Conservation (phyloP, 1,140 invertebrate species). For the Vanessa tameamea region DNA sequence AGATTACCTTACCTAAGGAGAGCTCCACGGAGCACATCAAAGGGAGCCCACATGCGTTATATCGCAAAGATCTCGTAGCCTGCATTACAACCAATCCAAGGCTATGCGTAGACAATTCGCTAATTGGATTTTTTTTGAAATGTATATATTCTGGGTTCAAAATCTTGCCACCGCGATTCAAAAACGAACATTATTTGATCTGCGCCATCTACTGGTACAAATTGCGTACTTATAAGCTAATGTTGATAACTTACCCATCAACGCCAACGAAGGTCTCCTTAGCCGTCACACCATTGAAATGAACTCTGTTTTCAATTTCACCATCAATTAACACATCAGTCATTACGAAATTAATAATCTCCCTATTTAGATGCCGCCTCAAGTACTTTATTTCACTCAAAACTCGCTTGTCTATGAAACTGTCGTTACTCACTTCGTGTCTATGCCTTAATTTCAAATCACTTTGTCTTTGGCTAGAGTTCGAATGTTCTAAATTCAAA, state of each 20-base stretch:
- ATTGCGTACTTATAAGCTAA: not conserved
- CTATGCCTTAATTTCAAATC: slow-evolving; percentile 30
- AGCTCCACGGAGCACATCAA: no score
- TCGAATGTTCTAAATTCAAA: slow-evolving; percentile 21
- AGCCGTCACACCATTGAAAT: slow-evolving; percentile 82
- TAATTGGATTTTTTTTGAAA: no score
- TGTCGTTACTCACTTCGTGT: not conserved
- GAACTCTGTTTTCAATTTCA: slow-evolving; percentile 83
- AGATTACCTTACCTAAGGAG: no score
- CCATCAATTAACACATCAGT: slow-evolving; percentile 83
- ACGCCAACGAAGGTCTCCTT: slow-evolving; percentile 83
- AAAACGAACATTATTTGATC: no score
- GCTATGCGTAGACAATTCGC: no score
- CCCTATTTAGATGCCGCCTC: slow-evolving; percentile 62
- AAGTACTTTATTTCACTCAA: slow-evolving; percentile 70
- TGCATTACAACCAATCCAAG: no score
- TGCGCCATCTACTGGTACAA: no score
- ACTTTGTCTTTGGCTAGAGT: slow-evolving; percentile 27
- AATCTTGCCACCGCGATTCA: no score
- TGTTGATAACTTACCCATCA: slow-evolving; percentile 70
- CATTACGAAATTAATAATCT: slow-evolving; percentile 82
- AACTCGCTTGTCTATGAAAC: slow-evolving; percentile 29
- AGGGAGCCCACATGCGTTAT: no score
- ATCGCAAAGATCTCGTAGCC: no score
- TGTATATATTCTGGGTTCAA: no score